Conservation (phyloP, 2,888 invertebrate genomes). For the Blastobasis adustella region DNA sequence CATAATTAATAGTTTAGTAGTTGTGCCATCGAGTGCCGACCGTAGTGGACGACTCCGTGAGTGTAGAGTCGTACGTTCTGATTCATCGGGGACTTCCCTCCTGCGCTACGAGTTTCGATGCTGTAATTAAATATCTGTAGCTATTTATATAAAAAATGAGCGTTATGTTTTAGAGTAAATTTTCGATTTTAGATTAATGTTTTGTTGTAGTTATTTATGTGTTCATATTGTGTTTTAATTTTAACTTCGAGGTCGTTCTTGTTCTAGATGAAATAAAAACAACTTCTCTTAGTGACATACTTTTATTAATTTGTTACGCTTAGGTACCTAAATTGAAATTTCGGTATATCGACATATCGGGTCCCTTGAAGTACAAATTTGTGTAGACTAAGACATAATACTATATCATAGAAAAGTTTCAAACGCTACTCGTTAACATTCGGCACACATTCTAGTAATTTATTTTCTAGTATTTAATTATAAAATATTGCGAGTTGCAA, state of each 20-base stretch:
- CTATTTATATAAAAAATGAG: constrained; percentile 13
- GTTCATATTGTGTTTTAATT: constrained; percentile 15
- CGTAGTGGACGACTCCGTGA: no score
- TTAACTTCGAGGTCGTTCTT: constrained; percentile 15
- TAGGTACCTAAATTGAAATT: constrained; percentile 16
- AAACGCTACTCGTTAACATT: constrained; percentile 23
- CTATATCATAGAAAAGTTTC: constrained; percentile 3
- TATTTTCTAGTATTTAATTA: constrained; percentile 5
- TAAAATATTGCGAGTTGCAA: constrained; percentile 27
- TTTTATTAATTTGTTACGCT: constrained; percentile 18
- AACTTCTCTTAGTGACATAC: constrained; percentile 11
- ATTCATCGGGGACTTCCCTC: no score
- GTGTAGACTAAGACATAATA: constrained; percentile 13
- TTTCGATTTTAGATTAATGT: constrained; percentile 40
- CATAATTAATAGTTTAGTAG: no score
- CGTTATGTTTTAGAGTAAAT: constrained; percentile 45
- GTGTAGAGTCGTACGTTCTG: no score
- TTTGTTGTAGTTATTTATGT: constrained; percentile 28
- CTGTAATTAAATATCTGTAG: no score
- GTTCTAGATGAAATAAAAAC: constrained; percentile 35
- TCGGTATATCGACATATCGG: constrained; percentile 35
- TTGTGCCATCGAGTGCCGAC: no score
- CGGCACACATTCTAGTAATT: constrained; percentile 28
- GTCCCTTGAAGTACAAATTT: constrained; percentile 44
- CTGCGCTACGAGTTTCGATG: no score